phyloP scores from a whole-genome alignment of 2,113 vertebrate species.

The Ictalurus furcatus region DNA sequence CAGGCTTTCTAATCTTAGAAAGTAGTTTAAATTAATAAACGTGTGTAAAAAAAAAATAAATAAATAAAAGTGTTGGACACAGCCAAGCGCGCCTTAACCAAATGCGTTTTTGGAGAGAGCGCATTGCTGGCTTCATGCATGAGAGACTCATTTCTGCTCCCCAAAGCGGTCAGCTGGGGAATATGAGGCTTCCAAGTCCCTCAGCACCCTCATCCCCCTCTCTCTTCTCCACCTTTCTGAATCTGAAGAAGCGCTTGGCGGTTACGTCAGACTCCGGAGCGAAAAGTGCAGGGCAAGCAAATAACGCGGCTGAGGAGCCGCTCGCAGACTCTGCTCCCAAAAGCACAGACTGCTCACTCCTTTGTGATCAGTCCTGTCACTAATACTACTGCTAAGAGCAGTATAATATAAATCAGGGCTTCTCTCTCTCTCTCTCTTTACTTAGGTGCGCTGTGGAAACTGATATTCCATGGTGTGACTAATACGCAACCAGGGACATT shows the following conservation, averaged over 20 bases:
- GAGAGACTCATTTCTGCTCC: background rate
- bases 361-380: slow-evolving; percentile 68
- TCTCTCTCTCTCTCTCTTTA: background rate
- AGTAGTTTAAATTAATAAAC: background rate
- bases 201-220: slow-evolving; percentile 17
- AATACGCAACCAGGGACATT: slow-evolving; percentile 7
- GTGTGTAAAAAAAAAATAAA: background rate
- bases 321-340: slow-evolving; percentile 73
- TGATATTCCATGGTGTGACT: slow-evolving; percentile 19
- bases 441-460: background rate
- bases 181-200: slow-evolving; percentile 22
- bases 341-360: slow-evolving; percentile 67
- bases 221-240: slow-evolving; percentile 69
- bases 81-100: background rate
- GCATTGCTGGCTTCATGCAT: slow-evolving; percentile 29
- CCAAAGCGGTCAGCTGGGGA: slow-evolving; percentile 14
- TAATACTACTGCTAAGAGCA: slow-evolving; percentile 63
- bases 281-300: slow-evolving; percentile 74
- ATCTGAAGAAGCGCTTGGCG: slow-evolving; percentile 67
- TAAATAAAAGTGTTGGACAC: background rate
- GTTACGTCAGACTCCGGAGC: slow-evolving; percentile 72
- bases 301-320: slow-evolving; percentile 69
- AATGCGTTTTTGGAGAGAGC: slow-evolving; percentile 45
- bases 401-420: slow-evolving; percentile 68
- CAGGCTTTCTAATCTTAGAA: background rate